Base-by-base conservation (phyloP, 2,888 invertebrate species). In the Arctia plantaginis region DNA sequence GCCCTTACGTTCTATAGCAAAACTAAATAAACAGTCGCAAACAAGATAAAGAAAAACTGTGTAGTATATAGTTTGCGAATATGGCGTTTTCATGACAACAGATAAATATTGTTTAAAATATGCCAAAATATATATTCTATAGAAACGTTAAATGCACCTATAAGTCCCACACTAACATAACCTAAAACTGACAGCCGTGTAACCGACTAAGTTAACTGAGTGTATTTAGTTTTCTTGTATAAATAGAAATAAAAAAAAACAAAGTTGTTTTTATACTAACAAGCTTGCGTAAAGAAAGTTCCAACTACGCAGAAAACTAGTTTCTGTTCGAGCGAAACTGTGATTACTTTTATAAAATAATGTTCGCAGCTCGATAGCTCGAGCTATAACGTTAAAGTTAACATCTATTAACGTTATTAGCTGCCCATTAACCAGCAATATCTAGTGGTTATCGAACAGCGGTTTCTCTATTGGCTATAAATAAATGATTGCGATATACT, bases 401-500 rank as follows among this genome's bases (percentile, higher is more conserved):
- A 80, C 83, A 81, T 79, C 86, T 80, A 84, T 85, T 85, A 86
- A 80, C 78, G 78, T 85, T 84, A 85, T 86, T 84, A 86, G 80
- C 77, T 79, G 77, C 75, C 73, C 71, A 83, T 84, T 83, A 84
- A 73, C 80, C 69, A 74, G 75, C 80, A 72, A 75, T 83, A 85
- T 80, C 76, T 76, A 81, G 75, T 79, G 75, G 81, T 80, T 84
- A 82, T 80, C 78, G 82, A 86, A 85, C 75, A 69, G 72, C 72
- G 77, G 80, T 86, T 86, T 86, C 80, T 84, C 85, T 73, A 82
- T 76, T 71, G 72, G 75, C 66, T 77, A 79, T 85, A 81, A 85
- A 80, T 62, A 72, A 72, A 72, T 77, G 71, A 84, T 85, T 85
- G 83, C 77, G 75, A 80, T 78, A 77, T 78, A 85, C 78, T 75